Conservation (phyloP, 2,797 vertebrate genomes). For the Peromyscus attwateri region DNA sequence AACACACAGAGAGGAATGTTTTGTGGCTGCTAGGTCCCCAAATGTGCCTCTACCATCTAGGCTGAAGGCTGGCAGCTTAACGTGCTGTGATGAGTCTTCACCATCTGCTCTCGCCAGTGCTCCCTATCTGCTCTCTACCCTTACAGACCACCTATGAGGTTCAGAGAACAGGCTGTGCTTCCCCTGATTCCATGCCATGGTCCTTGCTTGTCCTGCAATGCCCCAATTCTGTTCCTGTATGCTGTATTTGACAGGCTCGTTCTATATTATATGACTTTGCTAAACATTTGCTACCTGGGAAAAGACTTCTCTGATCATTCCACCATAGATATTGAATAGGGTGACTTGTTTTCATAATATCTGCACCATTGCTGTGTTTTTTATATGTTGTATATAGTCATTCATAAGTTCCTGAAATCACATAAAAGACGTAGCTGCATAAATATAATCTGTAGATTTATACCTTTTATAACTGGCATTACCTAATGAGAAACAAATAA, state of each 20-base stretch:
- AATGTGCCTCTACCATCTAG: neutral
- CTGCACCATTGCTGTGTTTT: neutral
- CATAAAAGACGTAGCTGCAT: neutral
- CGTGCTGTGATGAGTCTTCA: neutral
- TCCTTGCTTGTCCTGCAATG: neutral
- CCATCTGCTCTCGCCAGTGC: neutral
- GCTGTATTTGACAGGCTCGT: neutral
- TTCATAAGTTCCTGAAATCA: neutral
- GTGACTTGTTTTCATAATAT: neutral
- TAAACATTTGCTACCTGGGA: neutral
- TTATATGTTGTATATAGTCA: neutral
- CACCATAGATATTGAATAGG: neutral
- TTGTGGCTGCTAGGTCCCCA: neutral
- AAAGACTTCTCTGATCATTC: neutral
- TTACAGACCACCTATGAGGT: neutral
- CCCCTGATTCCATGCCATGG: neutral
- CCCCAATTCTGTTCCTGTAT: neutral
- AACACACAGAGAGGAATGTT: neutral
- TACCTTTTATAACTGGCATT: neutral
- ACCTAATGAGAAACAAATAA: constrained; percentile 41
- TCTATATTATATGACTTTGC: neutral
- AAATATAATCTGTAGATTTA: constrained; percentile 33
- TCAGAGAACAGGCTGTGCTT: neutral
- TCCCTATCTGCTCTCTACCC: neutral
- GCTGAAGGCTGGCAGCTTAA: neutral